A percentile compares a stretch with the other conserved stretches of the same genome.
These are phyloP conservation scores for Albula goreensis DNA, from an alignment of 2,113 vertebrate species.

Conservation along the genomic window DNA sequence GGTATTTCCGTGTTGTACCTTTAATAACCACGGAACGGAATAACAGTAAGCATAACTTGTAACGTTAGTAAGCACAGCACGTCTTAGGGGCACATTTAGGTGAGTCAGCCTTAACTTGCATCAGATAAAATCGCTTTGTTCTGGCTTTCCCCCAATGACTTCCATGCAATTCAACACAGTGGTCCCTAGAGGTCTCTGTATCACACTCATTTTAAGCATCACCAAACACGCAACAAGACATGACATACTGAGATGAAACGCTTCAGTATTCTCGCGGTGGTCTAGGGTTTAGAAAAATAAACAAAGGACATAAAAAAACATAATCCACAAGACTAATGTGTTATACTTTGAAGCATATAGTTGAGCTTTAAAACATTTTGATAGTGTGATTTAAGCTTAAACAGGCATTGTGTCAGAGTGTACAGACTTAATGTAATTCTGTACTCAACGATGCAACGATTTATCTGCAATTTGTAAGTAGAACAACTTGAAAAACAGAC, in stretches of 20 bases:
- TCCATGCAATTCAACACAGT: slow-evolving; percentile 16
- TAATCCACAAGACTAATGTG: no score
- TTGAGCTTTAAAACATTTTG: no score
- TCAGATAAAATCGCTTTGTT: slow-evolving; percentile 4
- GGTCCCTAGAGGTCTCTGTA: slow-evolving; percentile 35
- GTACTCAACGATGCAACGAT: no score
- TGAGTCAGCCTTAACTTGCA: not conserved
- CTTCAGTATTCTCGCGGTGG: no score
- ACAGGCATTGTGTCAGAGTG: no score
- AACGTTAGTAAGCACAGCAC: not conserved
- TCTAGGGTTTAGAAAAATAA: not conserved
- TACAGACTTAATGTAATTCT: no score
- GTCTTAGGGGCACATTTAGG: not conserved
- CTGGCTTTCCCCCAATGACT: not conserved
- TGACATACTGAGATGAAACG: not conserved
- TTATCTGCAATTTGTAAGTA: no score
- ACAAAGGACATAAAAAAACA: no score
- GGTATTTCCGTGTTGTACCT: not conserved
- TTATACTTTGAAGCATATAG: no score
- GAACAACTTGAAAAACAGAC: no score
- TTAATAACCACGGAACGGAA: not conserved
- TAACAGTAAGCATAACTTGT: not conserved
- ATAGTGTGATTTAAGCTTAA: no score
- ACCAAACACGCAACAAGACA: not conserved
- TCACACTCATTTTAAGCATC: slow-evolving; percentile 23